These are phyloP conservation scores for Zaprionus ghesquierei DNA, from an alignment of 1,140 invertebrate genomes.

Conservation along the genomic window DNA sequence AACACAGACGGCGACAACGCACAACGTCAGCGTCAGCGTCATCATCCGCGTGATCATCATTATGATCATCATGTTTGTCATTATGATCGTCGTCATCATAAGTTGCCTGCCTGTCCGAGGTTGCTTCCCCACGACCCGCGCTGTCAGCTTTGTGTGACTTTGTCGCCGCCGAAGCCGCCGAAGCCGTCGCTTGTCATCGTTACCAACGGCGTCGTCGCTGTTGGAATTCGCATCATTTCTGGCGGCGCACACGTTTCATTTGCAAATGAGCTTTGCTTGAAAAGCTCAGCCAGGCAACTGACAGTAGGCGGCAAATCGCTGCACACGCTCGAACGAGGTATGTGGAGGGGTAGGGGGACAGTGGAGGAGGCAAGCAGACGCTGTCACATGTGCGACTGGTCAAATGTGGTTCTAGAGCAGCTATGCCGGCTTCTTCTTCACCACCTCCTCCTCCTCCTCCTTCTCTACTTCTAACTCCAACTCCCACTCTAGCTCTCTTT, in stretches of 20 bases:
- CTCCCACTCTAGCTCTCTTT: background rate
- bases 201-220: constrained; percentile 6
- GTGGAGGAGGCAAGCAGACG: background rate
- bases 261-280: constrained; percentile 68
- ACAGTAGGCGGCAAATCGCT: constrained; percentile 44
- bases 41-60: constrained; percentile 11
- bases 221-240: constrained; percentile 9
- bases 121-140: constrained; percentile 32
- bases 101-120: constrained; percentile 2
- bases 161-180: constrained; percentile 65
- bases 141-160: constrained; percentile 78
- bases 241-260: constrained; percentile 69
- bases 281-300: constrained; percentile 40
- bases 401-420: constrained; percentile 1
- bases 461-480: no score
- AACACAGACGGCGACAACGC: constrained; percentile 42
- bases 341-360: background rate
- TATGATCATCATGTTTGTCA: background rate
- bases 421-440: background rate
- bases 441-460: background rate
- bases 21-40: constrained; percentile 35
- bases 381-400: constrained; percentile 28
- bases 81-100: constrained; percentile 10
- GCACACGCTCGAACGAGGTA: constrained; percentile 5
- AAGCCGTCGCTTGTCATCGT: constrained; percentile 51